Conservation (phyloP, 1,140 invertebrate genomes). For the Colletes latitarsis region DNA sequence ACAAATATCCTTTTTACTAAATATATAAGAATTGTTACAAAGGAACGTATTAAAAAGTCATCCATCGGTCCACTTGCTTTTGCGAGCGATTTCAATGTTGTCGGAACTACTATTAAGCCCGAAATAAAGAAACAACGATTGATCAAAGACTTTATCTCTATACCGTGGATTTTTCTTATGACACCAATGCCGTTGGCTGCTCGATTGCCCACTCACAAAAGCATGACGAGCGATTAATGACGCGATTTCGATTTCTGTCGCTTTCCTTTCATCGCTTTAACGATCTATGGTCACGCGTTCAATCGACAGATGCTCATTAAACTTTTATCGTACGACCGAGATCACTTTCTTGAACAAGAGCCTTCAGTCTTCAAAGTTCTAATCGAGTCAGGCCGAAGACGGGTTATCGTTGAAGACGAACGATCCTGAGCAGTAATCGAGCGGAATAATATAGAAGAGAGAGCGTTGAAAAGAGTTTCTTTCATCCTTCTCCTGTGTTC, state of each 20-base stretch:
- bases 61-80: too few species aligned
- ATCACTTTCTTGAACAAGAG: background rate
- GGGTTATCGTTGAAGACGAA: background rate
- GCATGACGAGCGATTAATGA: slow-evolving; percentile 3
- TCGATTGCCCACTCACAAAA: too few species aligned
- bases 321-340: slow-evolving; percentile 4
- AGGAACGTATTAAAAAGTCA: too few species aligned
- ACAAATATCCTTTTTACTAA: too few species aligned
- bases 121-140: too few species aligned
- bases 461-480: background rate
- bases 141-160: too few species aligned
- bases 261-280: background rate
- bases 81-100: too few species aligned
- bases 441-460: slow-evolving; percentile 10
- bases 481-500: background rate
- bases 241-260: background rate
- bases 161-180: too few species aligned
- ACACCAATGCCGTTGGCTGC: too few species aligned
- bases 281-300: background rate
- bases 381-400: slow-evolving; percentile 2
- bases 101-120: too few species aligned
- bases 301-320: background rate
- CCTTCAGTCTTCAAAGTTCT: background rate
- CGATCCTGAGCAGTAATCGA: background rate
- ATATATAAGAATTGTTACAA: too few species aligned